These are phyloP conservation scores for Aphis craccivora DNA, from an alignment of 1,140 invertebrate species.

Conservation along the genomic window DNA sequence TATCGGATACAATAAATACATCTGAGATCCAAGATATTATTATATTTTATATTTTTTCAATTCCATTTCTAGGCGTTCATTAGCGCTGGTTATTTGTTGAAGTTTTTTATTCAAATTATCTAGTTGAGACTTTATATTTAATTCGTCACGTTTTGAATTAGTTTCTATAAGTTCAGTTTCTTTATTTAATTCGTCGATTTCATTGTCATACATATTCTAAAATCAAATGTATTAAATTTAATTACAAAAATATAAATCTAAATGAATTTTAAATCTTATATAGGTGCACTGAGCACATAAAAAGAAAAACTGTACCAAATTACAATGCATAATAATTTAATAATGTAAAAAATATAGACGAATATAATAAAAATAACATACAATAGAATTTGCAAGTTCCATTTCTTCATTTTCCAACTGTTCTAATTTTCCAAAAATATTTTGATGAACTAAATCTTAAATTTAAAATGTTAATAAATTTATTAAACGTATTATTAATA, in stretches of 20 bases:
- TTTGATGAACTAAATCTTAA: not conserved
- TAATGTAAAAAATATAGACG: not conserved
- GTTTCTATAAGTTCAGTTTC: not conserved
- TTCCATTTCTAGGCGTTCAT: not conserved
- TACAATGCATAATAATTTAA: not conserved
- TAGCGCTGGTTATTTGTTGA: not conserved
- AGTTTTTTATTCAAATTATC: not conserved
- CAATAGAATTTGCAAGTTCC: not conserved
- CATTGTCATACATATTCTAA: not conserved
- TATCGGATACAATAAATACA: not conserved
- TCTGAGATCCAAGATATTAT: not conserved
- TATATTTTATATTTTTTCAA: not conserved
- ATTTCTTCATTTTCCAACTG: slow-evolving; percentile 14
- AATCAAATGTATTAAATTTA: not conserved
- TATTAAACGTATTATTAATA: not conserved
- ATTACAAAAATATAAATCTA: not conserved
- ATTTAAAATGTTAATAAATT: slow-evolving; percentile 31
- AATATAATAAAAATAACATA: not conserved
- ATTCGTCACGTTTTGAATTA: not conserved
- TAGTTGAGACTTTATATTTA: not conserved
- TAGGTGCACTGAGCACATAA: not conserved
- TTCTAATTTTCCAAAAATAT: not conserved
- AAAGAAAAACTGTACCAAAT: not conserved
- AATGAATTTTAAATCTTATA: not conserved
- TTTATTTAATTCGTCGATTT: not conserved